A percentile compares a stretch with the other conserved stretches of the same genome.
These are phyloP conservation scores for Acleris sparsana DNA, from an alignment of 2,888 invertebrate species.

Conservation along the genomic window DNA sequence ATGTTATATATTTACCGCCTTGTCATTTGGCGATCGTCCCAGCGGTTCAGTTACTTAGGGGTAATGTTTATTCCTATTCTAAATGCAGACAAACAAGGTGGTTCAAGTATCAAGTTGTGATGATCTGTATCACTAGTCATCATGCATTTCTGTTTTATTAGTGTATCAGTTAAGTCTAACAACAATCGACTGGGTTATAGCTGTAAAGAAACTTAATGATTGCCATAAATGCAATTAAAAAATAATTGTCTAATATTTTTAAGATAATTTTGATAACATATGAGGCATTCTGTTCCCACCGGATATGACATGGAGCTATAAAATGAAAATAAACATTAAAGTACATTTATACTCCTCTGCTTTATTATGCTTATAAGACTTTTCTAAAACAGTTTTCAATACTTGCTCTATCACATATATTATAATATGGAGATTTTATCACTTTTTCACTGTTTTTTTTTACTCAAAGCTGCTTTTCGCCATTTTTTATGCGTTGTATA, in stretches of 20 bases:
- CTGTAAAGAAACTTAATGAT: background rate
- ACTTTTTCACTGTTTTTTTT: too few species aligned
- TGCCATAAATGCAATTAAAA: background rate
- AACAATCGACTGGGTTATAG: background rate
- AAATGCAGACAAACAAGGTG: too few species aligned
- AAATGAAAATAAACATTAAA: background rate
- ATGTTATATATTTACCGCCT: too few species aligned
- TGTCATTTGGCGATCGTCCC: too few species aligned
- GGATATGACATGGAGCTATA: conserved; percentile 2
- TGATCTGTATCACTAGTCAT: conserved; percentile 2
- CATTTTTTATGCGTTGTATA: conserved; percentile 12
- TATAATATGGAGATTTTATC: too few species aligned
- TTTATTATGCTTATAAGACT: background rate
- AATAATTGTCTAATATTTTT: background rate
- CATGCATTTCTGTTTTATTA: conserved; percentile 7
- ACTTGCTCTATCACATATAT: too few species aligned
- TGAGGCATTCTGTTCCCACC: conserved; percentile 8
- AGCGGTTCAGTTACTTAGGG: too few species aligned
- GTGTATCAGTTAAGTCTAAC: background rate
- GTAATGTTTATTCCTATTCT: too few species aligned
- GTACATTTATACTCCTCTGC: conserved; percentile 2
- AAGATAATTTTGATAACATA: background rate
- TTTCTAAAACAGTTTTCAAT: too few species aligned
- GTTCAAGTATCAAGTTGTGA: too few species aligned
- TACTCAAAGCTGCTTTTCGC: background rate